Percentiles rank a stretch among this genome's conserved stretches.
These are phyloP conservation scores for Leptodactylus fallax DNA, from an alignment of 2,797 vertebrate genomes.

Conservation along the genomic window DNA sequence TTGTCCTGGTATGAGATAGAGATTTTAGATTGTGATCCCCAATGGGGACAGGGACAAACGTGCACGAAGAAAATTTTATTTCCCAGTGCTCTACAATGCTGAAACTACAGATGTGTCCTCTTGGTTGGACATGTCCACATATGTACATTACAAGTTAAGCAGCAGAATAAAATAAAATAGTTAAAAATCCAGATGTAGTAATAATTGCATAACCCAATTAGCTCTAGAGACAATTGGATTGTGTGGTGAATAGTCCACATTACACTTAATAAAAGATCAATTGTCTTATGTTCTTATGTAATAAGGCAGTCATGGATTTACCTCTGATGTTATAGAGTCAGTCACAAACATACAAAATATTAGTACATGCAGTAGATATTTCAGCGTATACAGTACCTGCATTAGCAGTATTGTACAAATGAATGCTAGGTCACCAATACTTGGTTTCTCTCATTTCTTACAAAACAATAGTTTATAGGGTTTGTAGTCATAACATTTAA, in stretches of 20 bases:
- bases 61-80: too few relatives aligned
- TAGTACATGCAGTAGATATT: background rate
- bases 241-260: background rate
- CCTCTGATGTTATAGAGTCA: background rate
- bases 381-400: background rate
- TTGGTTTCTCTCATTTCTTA: background rate
- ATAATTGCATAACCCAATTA: too few relatives aligned
- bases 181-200: too few relatives aligned
- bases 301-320: background rate
- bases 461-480: background rate
- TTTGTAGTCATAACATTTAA: background rate
- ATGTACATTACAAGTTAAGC: too few relatives aligned
- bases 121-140: too few relatives aligned
- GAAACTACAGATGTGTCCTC: too few relatives aligned
- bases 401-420: background rate
- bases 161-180: too few relatives aligned
- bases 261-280: background rate
- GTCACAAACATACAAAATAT: too few relatives aligned
- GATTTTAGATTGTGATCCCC: too few relatives aligned
- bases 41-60: too few relatives aligned
- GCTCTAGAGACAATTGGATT: background rate
- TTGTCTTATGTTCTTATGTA: background rate
- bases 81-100: too few relatives aligned
- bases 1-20: too few relatives aligned
- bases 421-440: background rate